Percentiles rank a stretch among this genome's conserved stretches.
Evolutionary conservation across 1,140 invertebrate species (phyloP).

Genomic region (Dufourea novaeangliae): DNA sequence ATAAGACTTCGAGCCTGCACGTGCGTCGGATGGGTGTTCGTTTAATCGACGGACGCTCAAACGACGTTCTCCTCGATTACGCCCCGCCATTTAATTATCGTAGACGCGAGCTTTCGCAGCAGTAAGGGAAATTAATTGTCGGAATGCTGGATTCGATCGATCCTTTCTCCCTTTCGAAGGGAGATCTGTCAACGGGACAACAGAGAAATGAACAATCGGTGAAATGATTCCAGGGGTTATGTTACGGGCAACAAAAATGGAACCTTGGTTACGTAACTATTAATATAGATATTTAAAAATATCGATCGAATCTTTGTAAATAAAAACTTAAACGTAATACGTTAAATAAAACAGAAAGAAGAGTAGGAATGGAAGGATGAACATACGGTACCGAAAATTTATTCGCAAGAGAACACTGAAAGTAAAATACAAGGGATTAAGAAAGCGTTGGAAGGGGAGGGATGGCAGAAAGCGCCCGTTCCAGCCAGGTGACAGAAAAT

Average conservation of each 20-base stretch:
- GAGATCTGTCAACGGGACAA: not conserved
- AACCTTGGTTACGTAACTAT: too few species aligned
- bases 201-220: too few species aligned
- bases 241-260: too few species aligned
- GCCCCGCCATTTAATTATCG: slow-evolving; percentile 47
- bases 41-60: slow-evolving; percentile 4
- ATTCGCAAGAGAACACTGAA: not conserved
- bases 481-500: slow-evolving; percentile 24
- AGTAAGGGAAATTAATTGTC: slow-evolving; percentile 48
- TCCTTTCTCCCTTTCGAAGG: too few species aligned
- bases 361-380: not conserved
- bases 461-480: not conserved
- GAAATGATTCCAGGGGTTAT: too few species aligned
- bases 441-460: not conserved
- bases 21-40: not conserved
- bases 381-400: not conserved
- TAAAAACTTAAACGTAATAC: too few species aligned
- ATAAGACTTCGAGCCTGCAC: not conserved
- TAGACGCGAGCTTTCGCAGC: slow-evolving; percentile 26
- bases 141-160: not conserved
- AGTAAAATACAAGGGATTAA: not conserved
- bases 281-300: too few species aligned
- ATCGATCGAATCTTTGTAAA: too few species aligned
- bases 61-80: slow-evolving; percentile 2
- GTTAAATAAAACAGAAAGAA: not conserved